Conservation (phyloP, 37 sponge, comb jelly and placozoan species). For the Agelas oroides region DNA sequence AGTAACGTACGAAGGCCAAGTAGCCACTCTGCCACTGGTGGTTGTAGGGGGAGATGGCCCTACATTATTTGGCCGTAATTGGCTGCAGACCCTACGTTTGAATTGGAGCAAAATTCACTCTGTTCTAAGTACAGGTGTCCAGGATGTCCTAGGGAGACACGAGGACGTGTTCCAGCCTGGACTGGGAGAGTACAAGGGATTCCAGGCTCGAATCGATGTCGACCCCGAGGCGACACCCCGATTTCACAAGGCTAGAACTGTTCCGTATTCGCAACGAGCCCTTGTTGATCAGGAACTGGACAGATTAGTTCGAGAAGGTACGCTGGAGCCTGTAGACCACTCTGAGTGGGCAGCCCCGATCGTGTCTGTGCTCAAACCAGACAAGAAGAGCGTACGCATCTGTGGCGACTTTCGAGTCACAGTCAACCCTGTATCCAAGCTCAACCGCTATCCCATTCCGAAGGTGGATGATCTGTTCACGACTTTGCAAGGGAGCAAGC, state of each 20-base stretch:
- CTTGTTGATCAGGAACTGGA: conserved; percentile 11
- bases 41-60: too few relatives aligned
- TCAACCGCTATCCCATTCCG: conserved; percentile 25
- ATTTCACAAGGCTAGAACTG: background rate
- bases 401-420: conserved; percentile 28
- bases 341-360: conserved; percentile 33
- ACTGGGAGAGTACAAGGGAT: conserved; percentile 6
- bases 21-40: too few relatives aligned
- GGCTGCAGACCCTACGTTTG: too few relatives aligned
- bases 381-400: background rate
- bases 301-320: conserved; percentile 5
- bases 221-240: conserved; percentile 9
- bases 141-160: background rate
- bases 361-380: conserved; percentile 1
- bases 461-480: conserved; percentile 23
- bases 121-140: too few relatives aligned
- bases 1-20: too few relatives aligned
- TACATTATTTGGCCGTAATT: too few relatives aligned
- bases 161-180: background rate
- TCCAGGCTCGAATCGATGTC: conserved; percentile 5
- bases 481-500: background rate
- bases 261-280: conserved; percentile 18
- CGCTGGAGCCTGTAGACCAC: conserved; percentile 6
- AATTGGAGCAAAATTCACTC: too few relatives aligned
- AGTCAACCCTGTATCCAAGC: conserved; percentile 5